Conservation (phyloP, 2,888 invertebrate genomes). For the Pelosia muscerda region DNA sequence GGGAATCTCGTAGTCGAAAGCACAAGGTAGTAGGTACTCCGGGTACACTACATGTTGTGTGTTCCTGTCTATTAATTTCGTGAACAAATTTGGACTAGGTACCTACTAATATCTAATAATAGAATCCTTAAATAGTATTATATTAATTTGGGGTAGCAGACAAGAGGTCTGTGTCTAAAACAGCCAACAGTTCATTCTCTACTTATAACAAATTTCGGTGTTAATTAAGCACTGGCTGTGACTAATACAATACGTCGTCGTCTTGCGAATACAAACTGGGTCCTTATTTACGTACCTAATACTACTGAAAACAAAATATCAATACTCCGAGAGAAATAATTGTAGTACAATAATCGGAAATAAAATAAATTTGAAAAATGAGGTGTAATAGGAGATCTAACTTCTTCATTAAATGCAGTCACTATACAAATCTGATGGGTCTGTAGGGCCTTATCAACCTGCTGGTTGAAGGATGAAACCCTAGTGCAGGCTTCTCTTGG, state of each 20-base stretch:
- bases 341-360: not conserved
- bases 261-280: slow-evolving; percentile 1
- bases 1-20: too few relatives aligned
- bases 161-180: slow-evolving; percentile 54
- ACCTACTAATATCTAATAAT: slow-evolving; percentile 23
- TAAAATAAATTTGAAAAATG: not conserved
- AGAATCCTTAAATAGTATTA: slow-evolving; percentile 18
- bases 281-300: not conserved
- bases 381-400: not conserved
- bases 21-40: too few relatives aligned
- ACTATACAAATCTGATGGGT: not conserved
- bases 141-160: slow-evolving; percentile 32
- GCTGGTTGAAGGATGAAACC: too few relatives aligned
- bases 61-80: too few relatives aligned
- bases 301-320: not conserved
- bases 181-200: slow-evolving; percentile 55
- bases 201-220: slow-evolving; percentile 43
- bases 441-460: not conserved
- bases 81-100: slow-evolving; percentile 2
- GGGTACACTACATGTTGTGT: too few relatives aligned
- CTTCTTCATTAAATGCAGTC: not conserved
- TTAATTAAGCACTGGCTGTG: slow-evolving; percentile 49
- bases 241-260: slow-evolving; percentile 22
- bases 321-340: not conserved
- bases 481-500: too few relatives aligned